Percentiles rank a stretch among this genome's conserved stretches.
phyloP scores from a whole-genome alignment of 2,888 invertebrate genomes.

The Orchesella flavescens region DNA sequence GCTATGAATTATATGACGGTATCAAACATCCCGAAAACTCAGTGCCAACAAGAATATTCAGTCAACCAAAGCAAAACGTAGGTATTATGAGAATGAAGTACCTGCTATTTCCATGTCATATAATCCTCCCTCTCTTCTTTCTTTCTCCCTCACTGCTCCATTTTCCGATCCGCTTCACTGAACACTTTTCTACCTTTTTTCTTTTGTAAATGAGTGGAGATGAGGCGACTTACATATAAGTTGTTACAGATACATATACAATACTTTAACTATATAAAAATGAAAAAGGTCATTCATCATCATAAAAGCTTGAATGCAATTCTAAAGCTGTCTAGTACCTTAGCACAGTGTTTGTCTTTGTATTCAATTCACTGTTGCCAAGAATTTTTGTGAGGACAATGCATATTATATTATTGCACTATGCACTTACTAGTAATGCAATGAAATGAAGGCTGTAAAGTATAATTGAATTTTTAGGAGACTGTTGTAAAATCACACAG shows the following conservation, averaged over 20 bases:
- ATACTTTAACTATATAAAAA: neutral
- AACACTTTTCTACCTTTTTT: neutral
- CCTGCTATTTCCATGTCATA: conserved; percentile 1
- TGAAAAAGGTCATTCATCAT: conserved; percentile 42
- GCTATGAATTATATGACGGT: too few species aligned
- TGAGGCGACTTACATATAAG: neutral
- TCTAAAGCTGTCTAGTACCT: conserved; percentile 1
- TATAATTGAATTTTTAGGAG: too few species aligned
- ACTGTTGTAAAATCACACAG: too few species aligned
- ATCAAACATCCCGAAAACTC: too few species aligned
- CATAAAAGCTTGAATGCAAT: conserved; percentile 22
- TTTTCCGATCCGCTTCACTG: conserved; percentile 1
- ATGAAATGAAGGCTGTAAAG: too few species aligned
- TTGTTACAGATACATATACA: neutral
- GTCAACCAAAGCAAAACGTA: too few species aligned
- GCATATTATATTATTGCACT: too few species aligned
- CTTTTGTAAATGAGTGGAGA: neutral
- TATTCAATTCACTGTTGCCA: too few species aligned
- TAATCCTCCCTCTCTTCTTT: neutral
- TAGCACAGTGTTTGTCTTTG: too few species aligned
- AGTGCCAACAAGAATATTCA: too few species aligned
- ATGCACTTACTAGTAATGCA: too few species aligned
- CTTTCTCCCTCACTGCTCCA: neutral
- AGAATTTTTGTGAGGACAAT: too few species aligned
- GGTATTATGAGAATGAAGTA: neutral